phyloP scores from a whole-genome alignment of 2,888 invertebrate species.

The Hirtodrosophila alboralis region DNA sequence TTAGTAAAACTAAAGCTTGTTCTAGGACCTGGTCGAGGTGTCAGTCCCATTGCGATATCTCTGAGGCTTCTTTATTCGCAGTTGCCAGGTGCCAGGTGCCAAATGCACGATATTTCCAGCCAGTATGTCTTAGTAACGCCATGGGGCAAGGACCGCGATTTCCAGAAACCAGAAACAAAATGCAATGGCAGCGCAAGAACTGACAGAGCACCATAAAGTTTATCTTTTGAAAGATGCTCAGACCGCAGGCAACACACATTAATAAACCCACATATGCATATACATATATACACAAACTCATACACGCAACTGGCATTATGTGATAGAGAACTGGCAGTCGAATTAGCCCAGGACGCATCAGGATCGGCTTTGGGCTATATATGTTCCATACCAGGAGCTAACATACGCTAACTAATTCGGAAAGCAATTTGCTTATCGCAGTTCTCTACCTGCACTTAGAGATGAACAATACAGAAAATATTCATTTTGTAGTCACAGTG shows the following conservation, averaged over 20 bases:
- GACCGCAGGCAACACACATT: slow-evolving; percentile 23
- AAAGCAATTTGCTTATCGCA: slow-evolving; percentile 71
- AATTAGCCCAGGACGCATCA: slow-evolving; percentile 17
- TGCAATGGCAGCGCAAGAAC: slow-evolving; percentile 11
- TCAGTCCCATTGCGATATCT: neutral
- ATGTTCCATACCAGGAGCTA: slow-evolving; percentile 41
- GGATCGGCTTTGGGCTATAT: slow-evolving; percentile 38
- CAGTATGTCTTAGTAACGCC: slow-evolving; percentile 23
- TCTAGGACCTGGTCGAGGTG: neutral
- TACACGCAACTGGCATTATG: neutral
- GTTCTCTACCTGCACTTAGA: slow-evolving; percentile 16
- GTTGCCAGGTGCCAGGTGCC: slow-evolving; percentile 54
- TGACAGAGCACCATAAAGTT: slow-evolving; percentile 37
- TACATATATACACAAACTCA: slow-evolving; percentile 9
- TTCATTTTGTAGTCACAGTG: too few relatives aligned
- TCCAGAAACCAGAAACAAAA: slow-evolving; percentile 13
- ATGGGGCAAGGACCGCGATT: slow-evolving; percentile 1
- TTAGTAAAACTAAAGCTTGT: neutral
- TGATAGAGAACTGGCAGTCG: too few relatives aligned
- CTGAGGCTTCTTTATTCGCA: slow-evolving; percentile 45
- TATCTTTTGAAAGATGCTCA: slow-evolving; percentile 52
- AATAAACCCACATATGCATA: neutral
- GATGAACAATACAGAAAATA: too few relatives aligned
- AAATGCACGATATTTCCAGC: slow-evolving; percentile 29
- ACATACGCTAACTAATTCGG: slow-evolving; percentile 59